Percentiles rank a stretch among this genome's conserved stretches.
phyloP scores from a whole-genome alignment of 1,140 invertebrate genomes.

The Hyphantria cunea region DNA sequence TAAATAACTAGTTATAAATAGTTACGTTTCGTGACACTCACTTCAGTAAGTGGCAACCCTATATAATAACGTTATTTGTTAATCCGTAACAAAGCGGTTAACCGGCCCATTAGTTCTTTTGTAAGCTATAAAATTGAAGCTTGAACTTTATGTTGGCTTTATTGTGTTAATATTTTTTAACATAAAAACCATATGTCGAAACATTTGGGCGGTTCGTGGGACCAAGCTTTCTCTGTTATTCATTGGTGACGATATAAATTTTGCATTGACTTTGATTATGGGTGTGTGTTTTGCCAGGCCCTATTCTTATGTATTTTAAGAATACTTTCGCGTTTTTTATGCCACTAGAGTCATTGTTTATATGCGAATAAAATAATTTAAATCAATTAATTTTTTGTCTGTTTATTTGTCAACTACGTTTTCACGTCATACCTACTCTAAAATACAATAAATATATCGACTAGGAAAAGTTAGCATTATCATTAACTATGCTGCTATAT shows the following conservation, averaged over 20 bases:
- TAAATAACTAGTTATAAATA: too few species aligned
- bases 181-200: conserved; percentile 17
- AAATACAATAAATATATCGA: too few species aligned
- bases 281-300: neutral
- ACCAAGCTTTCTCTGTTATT: conserved; percentile 5
- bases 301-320: too few species aligned
- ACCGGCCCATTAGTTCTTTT: conserved; percentile 67
- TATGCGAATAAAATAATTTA: too few species aligned
- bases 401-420: too few species aligned
- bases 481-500: too few species aligned
- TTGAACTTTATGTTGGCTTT: conserved; percentile 8
- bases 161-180: conserved; percentile 17
- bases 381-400: too few species aligned
- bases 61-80: conserved; percentile 36
- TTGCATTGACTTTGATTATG: neutral
- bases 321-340: too few species aligned
- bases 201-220: conserved; percentile 22
- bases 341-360: too few species aligned
- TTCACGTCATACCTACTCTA: too few species aligned
- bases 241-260: conserved; percentile 16
- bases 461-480: too few species aligned
- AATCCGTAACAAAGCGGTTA: conserved; percentile 54
- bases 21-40: too few species aligned
- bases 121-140: conserved; percentile 34
- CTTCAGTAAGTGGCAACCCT: conserved; percentile 10